A percentile compares a stretch with the other conserved stretches of the same genome.
These are phyloP conservation scores for Anorthoa munda DNA, from an alignment of 2,888 invertebrate species.

Conservation along the genomic window DNA sequence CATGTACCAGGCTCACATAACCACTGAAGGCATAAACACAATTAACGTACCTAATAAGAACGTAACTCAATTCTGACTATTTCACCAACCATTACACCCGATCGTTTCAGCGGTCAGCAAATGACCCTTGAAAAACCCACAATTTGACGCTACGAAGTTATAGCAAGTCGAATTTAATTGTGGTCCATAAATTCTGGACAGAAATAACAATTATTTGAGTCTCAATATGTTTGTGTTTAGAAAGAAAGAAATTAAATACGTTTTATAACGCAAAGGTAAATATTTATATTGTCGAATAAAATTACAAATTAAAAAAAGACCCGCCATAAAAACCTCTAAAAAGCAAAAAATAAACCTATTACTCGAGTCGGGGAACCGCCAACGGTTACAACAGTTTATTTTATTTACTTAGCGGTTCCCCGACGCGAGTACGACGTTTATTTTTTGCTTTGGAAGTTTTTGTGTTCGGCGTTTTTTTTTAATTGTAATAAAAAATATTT, in stretches of 20 bases:
- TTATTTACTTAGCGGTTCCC: too few relatives aligned
- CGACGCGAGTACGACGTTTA: too few relatives aligned
- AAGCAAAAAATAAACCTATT: too few relatives aligned
- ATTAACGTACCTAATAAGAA: slow-evolving; percentile 21
- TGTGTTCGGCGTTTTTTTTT: too few relatives aligned
- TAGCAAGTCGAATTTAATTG: slow-evolving; percentile 17
- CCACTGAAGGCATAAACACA: background rate
- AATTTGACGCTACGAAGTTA: slow-evolving; percentile 37
- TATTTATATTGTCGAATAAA: too few relatives aligned
- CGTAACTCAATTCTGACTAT: slow-evolving; percentile 36
- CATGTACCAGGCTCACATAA: slow-evolving; percentile 32
- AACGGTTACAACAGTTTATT: too few relatives aligned
- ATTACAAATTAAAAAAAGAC: too few relatives aligned
- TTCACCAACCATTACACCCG: slow-evolving; percentile 43
- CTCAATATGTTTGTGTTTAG: background rate
- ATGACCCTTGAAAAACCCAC: slow-evolving; percentile 46
- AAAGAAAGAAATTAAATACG: background rate
- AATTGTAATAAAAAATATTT: too few relatives aligned
- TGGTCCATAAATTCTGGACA: background rate
- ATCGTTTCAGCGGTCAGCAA: slow-evolving; percentile 19
- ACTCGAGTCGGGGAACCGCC: too few relatives aligned
- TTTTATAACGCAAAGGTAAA: too few relatives aligned
- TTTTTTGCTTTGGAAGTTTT: too few relatives aligned
- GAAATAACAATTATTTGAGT: background rate
- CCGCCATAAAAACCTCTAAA: too few relatives aligned